Conservation (phyloP, 2,113 vertebrate species). For the Nothoprocta pentlandii region DNA sequence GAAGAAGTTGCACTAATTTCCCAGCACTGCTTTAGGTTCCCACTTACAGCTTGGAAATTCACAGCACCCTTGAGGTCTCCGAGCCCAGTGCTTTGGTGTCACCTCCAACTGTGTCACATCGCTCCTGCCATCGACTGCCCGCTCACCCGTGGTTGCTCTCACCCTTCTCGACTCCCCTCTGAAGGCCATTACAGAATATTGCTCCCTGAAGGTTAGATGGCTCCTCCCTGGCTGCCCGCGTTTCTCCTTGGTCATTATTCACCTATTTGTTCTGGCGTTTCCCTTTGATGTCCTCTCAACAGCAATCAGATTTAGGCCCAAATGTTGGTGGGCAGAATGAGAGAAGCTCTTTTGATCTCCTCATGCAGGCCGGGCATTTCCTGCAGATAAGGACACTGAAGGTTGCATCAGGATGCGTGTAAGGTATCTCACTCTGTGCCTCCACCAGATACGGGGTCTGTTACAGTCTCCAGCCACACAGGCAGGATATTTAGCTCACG, state of each 20-base stretch:
- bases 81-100: not conserved
- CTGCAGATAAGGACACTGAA: constrained; percentile 24
- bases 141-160: not conserved
- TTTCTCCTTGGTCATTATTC: constrained; percentile 4
- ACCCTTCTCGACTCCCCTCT: not conserved
- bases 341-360: constrained; percentile 51
- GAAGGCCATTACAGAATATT: not conserved
- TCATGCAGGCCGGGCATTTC: not conserved
- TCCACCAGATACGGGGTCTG: not conserved
- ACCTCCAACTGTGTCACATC: not conserved
- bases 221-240: not conserved
- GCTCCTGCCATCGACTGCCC: not conserved
- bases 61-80: not conserved
- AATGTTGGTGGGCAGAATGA: not conserved
- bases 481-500: not conserved
- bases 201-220: not conserved
- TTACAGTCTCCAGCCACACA: not conserved
- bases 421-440: not conserved
- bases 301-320: not conserved
- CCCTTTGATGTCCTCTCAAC: constrained; percentile 34
- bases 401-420: not conserved
- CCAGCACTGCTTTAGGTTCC: not conserved
- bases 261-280: constrained; percentile 23
- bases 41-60: not conserved
- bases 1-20: not conserved